Conservation (phyloP, 2,797 vertebrate species). For the Odontamblyopus lacepedii region DNA sequence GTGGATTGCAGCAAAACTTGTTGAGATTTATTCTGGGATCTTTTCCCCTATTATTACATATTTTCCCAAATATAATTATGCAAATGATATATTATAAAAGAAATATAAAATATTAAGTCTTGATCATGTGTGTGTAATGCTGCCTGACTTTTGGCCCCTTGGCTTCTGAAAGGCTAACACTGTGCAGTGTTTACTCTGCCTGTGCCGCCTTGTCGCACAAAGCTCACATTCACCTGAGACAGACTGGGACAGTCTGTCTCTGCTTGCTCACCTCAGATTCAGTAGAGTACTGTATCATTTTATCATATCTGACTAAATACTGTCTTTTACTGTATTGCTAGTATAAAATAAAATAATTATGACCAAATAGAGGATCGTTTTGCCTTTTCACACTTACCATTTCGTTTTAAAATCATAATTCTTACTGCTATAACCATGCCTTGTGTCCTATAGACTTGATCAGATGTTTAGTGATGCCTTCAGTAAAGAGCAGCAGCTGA, state of each 20-base stretch:
- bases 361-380: too few relatives aligned
- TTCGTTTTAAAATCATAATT: too few relatives aligned
- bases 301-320: background rate
- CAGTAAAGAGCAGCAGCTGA: constrained; percentile 92
- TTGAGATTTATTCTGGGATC: too few relatives aligned
- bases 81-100: background rate
- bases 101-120: too few relatives aligned
- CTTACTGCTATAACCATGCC: background rate
- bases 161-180: background rate
- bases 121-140: background rate
- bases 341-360: too few relatives aligned
- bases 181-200: constrained; percentile 3
- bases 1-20: too few relatives aligned
- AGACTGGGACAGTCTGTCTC: background rate
- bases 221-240: constrained; percentile 3
- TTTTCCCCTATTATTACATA: too few relatives aligned
- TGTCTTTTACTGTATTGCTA: background rate
- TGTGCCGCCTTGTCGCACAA: background rate
- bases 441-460: constrained; percentile 80
- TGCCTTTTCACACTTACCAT: too few relatives aligned
- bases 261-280: background rate
- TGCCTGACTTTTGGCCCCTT: background rate
- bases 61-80: background rate
- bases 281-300: background rate
- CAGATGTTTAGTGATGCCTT: constrained; percentile 98